phyloP scores from a whole-genome alignment of 2,888 invertebrate genomes.

The Drosophila anomelani region DNA sequence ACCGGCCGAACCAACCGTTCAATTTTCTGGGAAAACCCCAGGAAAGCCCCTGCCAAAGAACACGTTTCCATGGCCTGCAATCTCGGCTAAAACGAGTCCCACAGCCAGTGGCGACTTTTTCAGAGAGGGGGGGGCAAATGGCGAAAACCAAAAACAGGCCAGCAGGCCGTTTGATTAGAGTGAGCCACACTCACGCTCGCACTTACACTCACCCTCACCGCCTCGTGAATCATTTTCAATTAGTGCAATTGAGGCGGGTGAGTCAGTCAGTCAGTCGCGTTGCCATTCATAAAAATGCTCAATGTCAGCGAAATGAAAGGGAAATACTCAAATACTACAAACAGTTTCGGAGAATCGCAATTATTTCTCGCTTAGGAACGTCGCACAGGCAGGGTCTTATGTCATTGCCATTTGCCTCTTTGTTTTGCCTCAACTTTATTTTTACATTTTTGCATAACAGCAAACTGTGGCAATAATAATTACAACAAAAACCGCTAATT shows the following conservation, averaged over 20 bases:
- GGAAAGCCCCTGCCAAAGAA: constrained; percentile 26
- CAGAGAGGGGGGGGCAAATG: constrained; percentile 18
- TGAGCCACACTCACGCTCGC: constrained; percentile 20
- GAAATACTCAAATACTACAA: constrained; percentile 10
- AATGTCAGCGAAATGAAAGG: constrained; percentile 47
- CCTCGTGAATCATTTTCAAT: constrained; percentile 73
- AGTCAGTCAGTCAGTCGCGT: constrained; percentile 22
- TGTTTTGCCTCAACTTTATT: constrained; percentile 3
- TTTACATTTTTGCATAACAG: constrained; percentile 19
- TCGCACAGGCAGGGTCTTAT: constrained; percentile 35
- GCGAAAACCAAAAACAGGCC: constrained; percentile 21
- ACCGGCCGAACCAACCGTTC: constrained; percentile 7
- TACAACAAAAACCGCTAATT: constrained; percentile 53
- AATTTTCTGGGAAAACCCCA: constrained; percentile 11
- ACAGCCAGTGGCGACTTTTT: constrained; percentile 29
- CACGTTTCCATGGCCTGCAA: constrained; percentile 36
- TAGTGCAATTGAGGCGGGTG: constrained; percentile 64
- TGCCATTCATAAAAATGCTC: constrained; percentile 58
- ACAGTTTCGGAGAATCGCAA: constrained; percentile 30
- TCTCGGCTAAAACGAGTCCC: constrained; percentile 40
- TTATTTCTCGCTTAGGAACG: constrained; percentile 46
- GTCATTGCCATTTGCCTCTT: constrained; percentile 32
- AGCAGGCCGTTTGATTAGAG: constrained; percentile 68
- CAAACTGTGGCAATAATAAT: constrained; percentile 30
- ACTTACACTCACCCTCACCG: constrained; percentile 21